These are phyloP conservation scores for Malaclemys terrapin DNA, from an alignment of 2,113 vertebrate genomes.

Conservation along the genomic window DNA sequence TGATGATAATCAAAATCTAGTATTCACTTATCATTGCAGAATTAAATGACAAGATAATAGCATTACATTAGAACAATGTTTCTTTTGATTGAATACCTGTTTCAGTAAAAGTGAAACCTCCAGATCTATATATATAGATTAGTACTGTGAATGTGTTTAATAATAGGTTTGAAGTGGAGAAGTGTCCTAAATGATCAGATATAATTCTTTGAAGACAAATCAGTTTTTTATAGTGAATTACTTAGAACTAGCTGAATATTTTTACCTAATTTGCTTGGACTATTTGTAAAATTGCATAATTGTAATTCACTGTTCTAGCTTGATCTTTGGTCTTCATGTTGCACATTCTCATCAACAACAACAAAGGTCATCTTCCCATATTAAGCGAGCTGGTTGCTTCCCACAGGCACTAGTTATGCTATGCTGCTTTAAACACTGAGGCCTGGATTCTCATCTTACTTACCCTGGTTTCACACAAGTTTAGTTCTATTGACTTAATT, in stretches of 20 bases:
- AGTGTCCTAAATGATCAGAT: slow-evolving; percentile 46
- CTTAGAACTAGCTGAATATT: slow-evolving; percentile 5
- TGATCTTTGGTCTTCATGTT: slow-evolving; percentile 31
- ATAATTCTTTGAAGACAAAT: slow-evolving; percentile 40
- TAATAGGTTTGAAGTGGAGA: slow-evolving; percentile 62
- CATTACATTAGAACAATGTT: slow-evolving; percentile 69
- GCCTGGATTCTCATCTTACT: neutral
- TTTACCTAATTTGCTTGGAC: slow-evolving; percentile 34
- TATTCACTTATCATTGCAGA: slow-evolving; percentile 74
- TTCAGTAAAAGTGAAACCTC: slow-evolving; percentile 68
- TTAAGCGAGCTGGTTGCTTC: slow-evolving; percentile 32
- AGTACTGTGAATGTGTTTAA: slow-evolving; percentile 58
- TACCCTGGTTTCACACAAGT: slow-evolving; percentile 4
- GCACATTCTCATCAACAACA: slow-evolving; percentile 19
- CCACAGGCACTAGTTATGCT: neutral
- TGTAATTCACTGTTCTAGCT: slow-evolving; percentile 21
- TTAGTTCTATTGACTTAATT: neutral
- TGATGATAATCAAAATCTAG: slow-evolving; percentile 78
- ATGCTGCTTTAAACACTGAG: neutral
- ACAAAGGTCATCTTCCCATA: neutral
- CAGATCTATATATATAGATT: slow-evolving; percentile 56
- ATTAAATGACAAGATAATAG: slow-evolving; percentile 75
- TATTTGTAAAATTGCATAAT: slow-evolving; percentile 51
- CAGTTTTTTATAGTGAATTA: slow-evolving; percentile 55
- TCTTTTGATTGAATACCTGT: slow-evolving; percentile 68